Percentiles rank a stretch among this genome's conserved stretches.
phyloP scores from a whole-genome alignment of 2,888 invertebrate genomes.

The Andrena marginata region DNA sequence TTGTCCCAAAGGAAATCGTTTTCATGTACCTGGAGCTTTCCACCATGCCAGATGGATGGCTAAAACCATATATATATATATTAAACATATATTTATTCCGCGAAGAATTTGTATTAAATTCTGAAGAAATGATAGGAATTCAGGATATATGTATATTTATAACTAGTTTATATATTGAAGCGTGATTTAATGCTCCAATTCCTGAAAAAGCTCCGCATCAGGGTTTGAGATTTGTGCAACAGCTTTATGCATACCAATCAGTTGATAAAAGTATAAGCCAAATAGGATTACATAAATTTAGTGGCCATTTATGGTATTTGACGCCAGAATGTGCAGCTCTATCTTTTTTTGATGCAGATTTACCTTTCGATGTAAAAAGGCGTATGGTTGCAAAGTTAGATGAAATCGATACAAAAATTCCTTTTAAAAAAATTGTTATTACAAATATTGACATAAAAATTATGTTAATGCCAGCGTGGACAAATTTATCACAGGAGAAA shows the following conservation, averaged over 20 bases:
- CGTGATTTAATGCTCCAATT: background rate
- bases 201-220: background rate
- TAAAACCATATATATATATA: too few species aligned
- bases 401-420: too few species aligned
- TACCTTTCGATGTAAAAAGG: background rate
- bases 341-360: background rate
- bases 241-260: background rate
- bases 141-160: constrained; percentile 4
- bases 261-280: background rate
- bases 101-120: too few species aligned
- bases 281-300: background rate
- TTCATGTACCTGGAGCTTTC: too few species aligned
- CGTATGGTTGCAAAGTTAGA: background rate
- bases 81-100: too few species aligned
- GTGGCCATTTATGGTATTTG: background rate
- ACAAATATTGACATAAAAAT: too few species aligned
- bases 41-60: too few species aligned
- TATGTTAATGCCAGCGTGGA: too few species aligned
- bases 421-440: background rate
- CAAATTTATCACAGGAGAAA: background rate
- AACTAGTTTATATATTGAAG: too few species aligned
- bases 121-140: too few species aligned
- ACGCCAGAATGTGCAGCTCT: background rate
- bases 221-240: background rate
- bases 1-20: too few species aligned